A percentile compares a stretch with the other conserved stretches of the same genome.
Conservation (phyloP, 2,113 vertebrate genomes). For the Merops nubicus region DNA sequence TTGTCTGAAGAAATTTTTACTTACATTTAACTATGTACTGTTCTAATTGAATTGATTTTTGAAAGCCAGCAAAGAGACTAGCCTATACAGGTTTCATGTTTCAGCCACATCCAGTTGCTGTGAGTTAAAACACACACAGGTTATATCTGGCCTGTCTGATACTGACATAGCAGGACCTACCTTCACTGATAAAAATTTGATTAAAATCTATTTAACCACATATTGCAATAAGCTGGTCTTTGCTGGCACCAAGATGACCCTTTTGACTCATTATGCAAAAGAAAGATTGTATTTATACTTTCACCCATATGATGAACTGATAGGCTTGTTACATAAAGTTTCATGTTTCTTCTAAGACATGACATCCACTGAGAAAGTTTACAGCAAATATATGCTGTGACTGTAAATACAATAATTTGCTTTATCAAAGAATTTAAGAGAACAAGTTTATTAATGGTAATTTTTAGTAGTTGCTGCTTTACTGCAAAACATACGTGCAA, state of each 20-base stretch:
- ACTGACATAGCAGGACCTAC: neutral
- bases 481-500: neutral
- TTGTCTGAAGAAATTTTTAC: neutral
- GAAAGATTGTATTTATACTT: neutral
- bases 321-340: neutral
- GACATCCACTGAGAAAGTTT: neutral
- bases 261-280: neutral
- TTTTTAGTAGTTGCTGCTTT: neutral
- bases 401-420: neutral
- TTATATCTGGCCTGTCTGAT: neutral
- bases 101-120: neutral
- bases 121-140: neutral
- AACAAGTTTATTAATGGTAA: neutral
- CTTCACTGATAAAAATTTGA: neutral
- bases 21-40: neutral
- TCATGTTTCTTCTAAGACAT: neutral
- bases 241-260: neutral
- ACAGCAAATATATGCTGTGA: neutral
- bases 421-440: neutral
- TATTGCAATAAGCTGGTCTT: neutral
- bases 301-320: neutral
- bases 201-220: neutral
- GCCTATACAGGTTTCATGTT: neutral
- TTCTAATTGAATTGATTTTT: neutral
- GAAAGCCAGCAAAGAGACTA: neutral